Base-by-base conservation (phyloP, 2,113 vertebrate species). In the Crotalus horridus region DNA sequence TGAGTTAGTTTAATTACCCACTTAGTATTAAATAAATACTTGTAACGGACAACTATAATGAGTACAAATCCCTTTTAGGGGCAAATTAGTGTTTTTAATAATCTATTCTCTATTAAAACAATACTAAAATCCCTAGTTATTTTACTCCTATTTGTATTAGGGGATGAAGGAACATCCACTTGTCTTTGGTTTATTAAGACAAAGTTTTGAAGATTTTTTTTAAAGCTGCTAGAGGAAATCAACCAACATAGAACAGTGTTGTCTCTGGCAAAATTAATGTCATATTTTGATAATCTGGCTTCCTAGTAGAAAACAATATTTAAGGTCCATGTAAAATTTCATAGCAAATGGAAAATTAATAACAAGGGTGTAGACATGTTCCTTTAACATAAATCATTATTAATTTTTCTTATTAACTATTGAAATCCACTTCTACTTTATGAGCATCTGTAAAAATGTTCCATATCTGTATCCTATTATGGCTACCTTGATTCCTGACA, bases 21-120 rank as follows among this genome's bases (percentile, higher is more conserved):
- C 94, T 87, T 8, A 90, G 29, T 61, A 58, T 59, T 90, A 43
- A 85, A 91, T 93, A 93, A 74, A 69, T 46, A 26, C 26, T 93
- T 1, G 4, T 93, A 46, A 93, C 91, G 15, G 12, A 53, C 87
- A 39, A 86, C 89, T 87, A 48, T 81, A 89, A 8, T 61, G 85
- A 92, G 93, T 90, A 91, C 3, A 0, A 74, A 55, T 11, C 92
- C 92, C 91, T 87, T 90, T 89, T 89, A 91, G 81, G 92, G 92
- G 55, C 53, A 0, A 85, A 8, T 20, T 0, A 0, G 55, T 54
- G 64, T 90, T 93, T 58, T 86, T 46, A 55, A 24, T 59, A 1
- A 90, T 23, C 33, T 69, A 21, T 39, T 89, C 86, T 39, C 61
- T 86, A 61, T 39, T 6, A 53, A 56, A 26, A 85, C 46, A 61